Percentiles rank a stretch among this genome's conserved stretches.
Evolutionary conservation across 2,113 vertebrate species (phyloP).

Genomic region (Grus americana): DNA sequence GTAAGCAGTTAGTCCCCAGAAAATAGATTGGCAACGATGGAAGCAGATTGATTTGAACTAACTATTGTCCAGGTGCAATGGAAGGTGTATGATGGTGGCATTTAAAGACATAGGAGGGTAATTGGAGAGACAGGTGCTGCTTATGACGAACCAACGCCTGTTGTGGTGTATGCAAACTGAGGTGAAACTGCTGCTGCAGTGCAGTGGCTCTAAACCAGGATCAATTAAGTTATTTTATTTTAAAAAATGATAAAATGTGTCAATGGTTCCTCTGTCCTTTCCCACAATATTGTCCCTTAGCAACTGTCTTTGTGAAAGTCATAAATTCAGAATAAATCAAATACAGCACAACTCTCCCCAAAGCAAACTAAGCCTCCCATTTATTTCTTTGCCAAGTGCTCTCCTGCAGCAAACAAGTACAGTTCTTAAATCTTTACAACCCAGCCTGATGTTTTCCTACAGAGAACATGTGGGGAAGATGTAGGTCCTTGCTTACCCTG

Average conservation of each 20-base stretch:
- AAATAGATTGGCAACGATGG: background rate
- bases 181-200: background rate
- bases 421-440: constrained; percentile 19
- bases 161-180: background rate
- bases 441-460: background rate
- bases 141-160: background rate
- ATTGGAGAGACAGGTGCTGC: constrained; percentile 5
- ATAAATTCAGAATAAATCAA: constrained; percentile 28
- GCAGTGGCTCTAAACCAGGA: background rate
- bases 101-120: background rate
- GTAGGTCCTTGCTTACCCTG: background rate
- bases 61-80: background rate
- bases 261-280: background rate
- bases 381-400: constrained; percentile 17
- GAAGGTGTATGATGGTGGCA: background rate
- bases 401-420: constrained; percentile 14
- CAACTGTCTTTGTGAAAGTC: constrained; percentile 14
- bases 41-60: constrained; percentile 1
- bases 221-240: background rate
- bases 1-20: background rate
- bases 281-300: background rate
- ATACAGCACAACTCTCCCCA: background rate
- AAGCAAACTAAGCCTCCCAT: constrained; percentile 9
- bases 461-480: background rate
- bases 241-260: background rate